Conservation (phyloP, 92 coral and sea anemone genomes). For the Zoanthus sansibaricus region DNA sequence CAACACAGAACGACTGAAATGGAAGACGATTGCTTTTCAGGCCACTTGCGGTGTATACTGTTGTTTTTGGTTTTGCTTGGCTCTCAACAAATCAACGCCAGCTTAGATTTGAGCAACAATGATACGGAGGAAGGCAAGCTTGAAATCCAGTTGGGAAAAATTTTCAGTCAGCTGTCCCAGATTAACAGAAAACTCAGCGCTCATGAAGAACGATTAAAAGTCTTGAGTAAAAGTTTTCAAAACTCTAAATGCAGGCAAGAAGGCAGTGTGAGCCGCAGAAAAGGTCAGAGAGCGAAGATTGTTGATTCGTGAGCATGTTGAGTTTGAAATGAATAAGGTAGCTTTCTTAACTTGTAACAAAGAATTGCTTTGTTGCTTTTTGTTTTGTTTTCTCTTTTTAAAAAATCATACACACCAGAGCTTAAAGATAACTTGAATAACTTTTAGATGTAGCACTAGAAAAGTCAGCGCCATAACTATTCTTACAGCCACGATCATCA, state of each 20-base stretch:
- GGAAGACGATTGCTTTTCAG: neutral
- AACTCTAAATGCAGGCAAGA: conserved; percentile 20
- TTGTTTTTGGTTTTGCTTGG: neutral
- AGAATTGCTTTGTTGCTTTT: too few species aligned
- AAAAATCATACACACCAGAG: too few species aligned
- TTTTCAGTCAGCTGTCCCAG: conserved; percentile 9
- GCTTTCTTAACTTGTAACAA: too few species aligned
- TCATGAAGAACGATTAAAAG: conserved; percentile 29
- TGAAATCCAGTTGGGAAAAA: conserved; percentile 11
- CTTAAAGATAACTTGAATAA: too few species aligned
- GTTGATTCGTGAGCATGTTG: neutral
- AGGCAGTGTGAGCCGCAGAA: neutral
- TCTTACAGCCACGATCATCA: too few species aligned
- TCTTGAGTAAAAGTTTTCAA: conserved; percentile 23
- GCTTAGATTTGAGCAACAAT: neutral
- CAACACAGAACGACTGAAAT: neutral
- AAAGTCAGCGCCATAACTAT: too few species aligned
- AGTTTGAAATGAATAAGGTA: too few species aligned
- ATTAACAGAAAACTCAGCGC: conserved; percentile 20
- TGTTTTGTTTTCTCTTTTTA: too few species aligned
- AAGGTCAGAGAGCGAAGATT: conserved; percentile 16
- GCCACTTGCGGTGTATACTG: neutral
- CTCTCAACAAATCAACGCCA: neutral
- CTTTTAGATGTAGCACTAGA: too few species aligned
- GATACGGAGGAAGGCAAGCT: neutral